Conservation (phyloP, 2,797 vertebrate species). For the Ciconia nigra region DNA sequence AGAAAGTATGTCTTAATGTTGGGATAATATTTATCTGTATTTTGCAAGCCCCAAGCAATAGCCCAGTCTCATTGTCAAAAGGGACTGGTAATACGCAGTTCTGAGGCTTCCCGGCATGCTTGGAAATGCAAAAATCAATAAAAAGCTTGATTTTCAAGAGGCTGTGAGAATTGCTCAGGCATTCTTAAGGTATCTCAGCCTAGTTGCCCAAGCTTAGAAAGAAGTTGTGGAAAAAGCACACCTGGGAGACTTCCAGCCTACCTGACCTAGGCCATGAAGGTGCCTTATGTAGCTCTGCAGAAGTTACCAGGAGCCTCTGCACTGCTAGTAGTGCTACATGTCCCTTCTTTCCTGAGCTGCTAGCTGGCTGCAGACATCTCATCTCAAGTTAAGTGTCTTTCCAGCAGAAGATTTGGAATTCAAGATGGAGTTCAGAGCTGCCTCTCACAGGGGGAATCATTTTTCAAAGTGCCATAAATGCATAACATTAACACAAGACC, state of each 20-base stretch:
- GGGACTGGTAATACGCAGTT: background rate
- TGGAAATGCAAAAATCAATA: background rate
- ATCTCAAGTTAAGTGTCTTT: background rate
- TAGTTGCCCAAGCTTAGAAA: background rate
- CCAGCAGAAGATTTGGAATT: background rate
- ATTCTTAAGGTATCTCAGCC: background rate
- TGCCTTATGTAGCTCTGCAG: background rate
- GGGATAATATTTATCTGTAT: background rate
- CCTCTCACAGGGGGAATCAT: background rate
- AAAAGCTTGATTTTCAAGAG: background rate
- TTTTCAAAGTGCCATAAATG: background rate
- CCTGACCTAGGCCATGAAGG: background rate
- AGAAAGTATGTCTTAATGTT: background rate
- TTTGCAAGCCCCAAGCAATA: background rate
- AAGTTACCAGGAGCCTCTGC: background rate
- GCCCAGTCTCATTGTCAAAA: background rate
- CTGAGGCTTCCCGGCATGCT: background rate
- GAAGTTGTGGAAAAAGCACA: background rate
- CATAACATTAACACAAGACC: background rate
- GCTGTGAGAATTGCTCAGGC: background rate
- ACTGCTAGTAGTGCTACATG: rapidly evolving
- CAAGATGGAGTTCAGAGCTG: background rate
- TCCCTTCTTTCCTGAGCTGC: background rate
- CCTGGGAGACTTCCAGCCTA: background rate
- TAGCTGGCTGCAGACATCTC: background rate